phyloP scores from a whole-genome alignment of 2,113 vertebrate species.

The Nipponia nippon region DNA sequence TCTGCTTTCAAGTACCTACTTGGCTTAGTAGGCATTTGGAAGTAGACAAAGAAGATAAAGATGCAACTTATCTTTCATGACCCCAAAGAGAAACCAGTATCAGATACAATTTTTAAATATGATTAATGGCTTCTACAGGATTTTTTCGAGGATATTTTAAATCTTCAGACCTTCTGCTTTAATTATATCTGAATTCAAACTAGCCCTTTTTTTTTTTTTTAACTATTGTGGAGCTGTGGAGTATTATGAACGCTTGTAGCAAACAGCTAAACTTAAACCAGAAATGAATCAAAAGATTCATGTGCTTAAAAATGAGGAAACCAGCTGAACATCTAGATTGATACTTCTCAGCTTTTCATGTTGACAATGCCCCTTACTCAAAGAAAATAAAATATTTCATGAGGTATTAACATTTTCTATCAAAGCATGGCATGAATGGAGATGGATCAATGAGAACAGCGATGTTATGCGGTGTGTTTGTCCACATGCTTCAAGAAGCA shows the following conservation, averaged over 20 bases:
- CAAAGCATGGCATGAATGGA: not conserved
- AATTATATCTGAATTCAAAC: not conserved
- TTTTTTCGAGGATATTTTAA: not conserved
- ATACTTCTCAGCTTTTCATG: not conserved
- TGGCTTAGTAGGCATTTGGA: not conserved
- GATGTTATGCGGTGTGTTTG: not conserved
- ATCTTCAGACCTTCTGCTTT: not conserved
- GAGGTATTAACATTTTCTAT: not conserved
- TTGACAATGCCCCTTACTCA: not conserved
- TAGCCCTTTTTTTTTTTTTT: rapidly evolving
- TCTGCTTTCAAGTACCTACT: not conserved
- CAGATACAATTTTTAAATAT: not conserved
- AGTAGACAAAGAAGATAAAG: not conserved
- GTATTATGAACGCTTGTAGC: not conserved
- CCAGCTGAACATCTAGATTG: not conserved
- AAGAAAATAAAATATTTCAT: not conserved
- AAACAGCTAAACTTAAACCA: not conserved
- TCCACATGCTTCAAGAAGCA: not conserved
- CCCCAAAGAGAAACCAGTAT: not conserved
- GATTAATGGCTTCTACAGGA: not conserved
- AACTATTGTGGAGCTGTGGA: not conserved
- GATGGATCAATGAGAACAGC: not conserved
- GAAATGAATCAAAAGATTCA: not conserved
- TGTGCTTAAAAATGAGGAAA: not conserved
- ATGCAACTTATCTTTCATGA: not conserved